phyloP scores from a whole-genome alignment of 2,888 invertebrate species.

The Drosophila melanosoma region DNA sequence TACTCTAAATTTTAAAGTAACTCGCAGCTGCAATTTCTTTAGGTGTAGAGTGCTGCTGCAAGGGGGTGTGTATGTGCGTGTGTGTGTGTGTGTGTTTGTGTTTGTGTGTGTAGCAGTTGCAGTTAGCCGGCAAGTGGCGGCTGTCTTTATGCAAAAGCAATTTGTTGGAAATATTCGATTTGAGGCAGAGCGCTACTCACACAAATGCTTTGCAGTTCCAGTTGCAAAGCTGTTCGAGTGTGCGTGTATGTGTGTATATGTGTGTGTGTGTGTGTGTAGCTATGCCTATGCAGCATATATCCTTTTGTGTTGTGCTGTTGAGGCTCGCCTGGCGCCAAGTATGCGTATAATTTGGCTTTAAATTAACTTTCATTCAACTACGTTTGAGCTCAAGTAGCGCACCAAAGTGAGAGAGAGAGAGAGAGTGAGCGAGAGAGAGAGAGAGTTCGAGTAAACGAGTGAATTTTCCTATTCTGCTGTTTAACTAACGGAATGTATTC shows the following conservation, averaged over 20 bases:
- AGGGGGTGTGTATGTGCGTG: not conserved
- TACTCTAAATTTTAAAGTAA: not conserved
- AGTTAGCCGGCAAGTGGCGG: slow-evolving; percentile 48
- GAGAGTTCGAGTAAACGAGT: not conserved
- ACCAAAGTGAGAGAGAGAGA: not conserved
- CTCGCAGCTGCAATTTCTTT: slow-evolving; percentile 35
- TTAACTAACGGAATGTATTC: slow-evolving; percentile 15
- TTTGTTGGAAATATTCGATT: slow-evolving; percentile 84
- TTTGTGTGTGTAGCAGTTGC: not conserved
- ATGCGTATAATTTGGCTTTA: slow-evolving; percentile 69
- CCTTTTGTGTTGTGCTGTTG: slow-evolving; percentile 34
- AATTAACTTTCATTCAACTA: slow-evolving; percentile 68
- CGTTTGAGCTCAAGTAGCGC: slow-evolving; percentile 48
- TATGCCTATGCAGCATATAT: slow-evolving; percentile 11
- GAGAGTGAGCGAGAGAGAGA: not conserved
- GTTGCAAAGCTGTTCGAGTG: slow-evolving; percentile 11
- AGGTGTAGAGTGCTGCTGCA: not conserved
- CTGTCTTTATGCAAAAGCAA: slow-evolving; percentile 82
- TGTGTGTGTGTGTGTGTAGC: not conserved
- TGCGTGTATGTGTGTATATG: not conserved
- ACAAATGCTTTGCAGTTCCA: slow-evolving; percentile 38
- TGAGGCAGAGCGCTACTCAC: slow-evolving; percentile 35
- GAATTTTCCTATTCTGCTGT: not conserved
- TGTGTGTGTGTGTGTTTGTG: not conserved
- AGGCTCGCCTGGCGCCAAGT: slow-evolving; percentile 52